These are phyloP conservation scores for Hiodon alosoides DNA, from an alignment of 2,113 vertebrate genomes.

Conservation along the genomic window DNA sequence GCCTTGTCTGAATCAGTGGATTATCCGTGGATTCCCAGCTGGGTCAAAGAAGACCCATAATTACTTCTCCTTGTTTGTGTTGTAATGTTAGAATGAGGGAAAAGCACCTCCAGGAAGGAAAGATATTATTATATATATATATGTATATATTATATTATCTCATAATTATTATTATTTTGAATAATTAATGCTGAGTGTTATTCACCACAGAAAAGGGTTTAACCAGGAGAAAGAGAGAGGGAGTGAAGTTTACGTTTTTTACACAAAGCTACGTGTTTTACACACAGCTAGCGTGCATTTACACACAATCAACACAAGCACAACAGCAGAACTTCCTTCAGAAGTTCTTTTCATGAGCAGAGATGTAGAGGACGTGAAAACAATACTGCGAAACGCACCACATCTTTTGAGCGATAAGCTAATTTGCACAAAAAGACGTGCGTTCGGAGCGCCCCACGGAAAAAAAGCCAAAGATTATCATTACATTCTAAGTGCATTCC, in stretches of 20 bases:
- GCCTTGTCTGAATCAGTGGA: too few relatives aligned
- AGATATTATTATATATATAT: neutral
- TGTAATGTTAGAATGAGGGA: slow-evolving; percentile 11
- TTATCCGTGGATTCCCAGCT: neutral
- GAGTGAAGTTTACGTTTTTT: neutral
- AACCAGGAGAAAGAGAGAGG: neutral
- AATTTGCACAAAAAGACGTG: neutral
- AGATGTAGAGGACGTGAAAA: neutral
- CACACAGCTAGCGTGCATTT: too few relatives aligned
- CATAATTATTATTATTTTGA: too few relatives aligned
- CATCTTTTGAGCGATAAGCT: neutral
- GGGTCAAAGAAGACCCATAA: slow-evolving; percentile 5
- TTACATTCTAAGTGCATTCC: slow-evolving; percentile 3
- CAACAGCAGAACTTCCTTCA: too few relatives aligned
- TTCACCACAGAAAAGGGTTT: neutral
- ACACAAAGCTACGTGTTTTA: too few relatives aligned
- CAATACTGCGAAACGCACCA: neutral
- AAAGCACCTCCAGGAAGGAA: slow-evolving; percentile 1
- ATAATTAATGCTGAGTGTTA: neutral
- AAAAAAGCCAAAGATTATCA: neutral
- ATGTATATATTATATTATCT: too few relatives aligned
- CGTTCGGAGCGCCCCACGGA: neutral
- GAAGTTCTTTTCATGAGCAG: too few relatives aligned
- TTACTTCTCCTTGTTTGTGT: slow-evolving; percentile 16
- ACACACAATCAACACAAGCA: too few relatives aligned